Conservation (phyloP, 2,888 invertebrate genomes). For the Sesamia inferens region DNA sequence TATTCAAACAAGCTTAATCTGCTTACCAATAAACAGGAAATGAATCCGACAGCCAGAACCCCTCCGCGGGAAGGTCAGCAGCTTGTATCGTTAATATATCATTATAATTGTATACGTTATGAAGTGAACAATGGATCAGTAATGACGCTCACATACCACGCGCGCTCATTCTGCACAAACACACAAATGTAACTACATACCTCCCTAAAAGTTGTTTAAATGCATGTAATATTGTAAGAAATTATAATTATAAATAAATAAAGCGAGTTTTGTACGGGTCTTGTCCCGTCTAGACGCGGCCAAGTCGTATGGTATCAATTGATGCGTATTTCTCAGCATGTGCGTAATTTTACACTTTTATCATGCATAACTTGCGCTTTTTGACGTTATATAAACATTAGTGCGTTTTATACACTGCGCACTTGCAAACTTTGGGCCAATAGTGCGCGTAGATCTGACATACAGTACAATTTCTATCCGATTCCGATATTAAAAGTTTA, state of each 20-base stretch:
- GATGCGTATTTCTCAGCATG: constrained; percentile 5
- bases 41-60: constrained; percentile 75
- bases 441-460: constrained; percentile 45
- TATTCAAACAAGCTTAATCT: constrained; percentile 27
- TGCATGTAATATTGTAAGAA: constrained; percentile 78
- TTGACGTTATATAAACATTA: constrained; percentile 32
- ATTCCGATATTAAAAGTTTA: constrained; percentile 47
- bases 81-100: constrained; percentile 63
- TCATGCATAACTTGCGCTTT: constrained; percentile 45
- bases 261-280: constrained; percentile 68
- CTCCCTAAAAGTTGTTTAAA: constrained; percentile 81
- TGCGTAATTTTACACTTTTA: constrained; percentile 38
- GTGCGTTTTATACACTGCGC: constrained; percentile 38
- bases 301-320: constrained; percentile 45
- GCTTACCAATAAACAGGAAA: constrained; percentile 85
- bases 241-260: constrained; percentile 77
- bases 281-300: constrained; percentile 46
- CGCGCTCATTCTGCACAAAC: constrained; percentile 54
- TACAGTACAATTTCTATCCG: constrained; percentile 50
- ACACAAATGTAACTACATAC: constrained; percentile 74
- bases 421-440: constrained; percentile 33
- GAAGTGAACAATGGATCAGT: constrained; percentile 62
- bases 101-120: constrained; percentile 69
- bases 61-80: constrained; percentile 71
- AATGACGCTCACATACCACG: constrained; percentile 60